Percentiles rank a stretch among this genome's conserved stretches.
These are phyloP conservation scores for Seriola dumerili DNA, from an alignment of 2,113 vertebrate species.

Conservation along the genomic window DNA sequence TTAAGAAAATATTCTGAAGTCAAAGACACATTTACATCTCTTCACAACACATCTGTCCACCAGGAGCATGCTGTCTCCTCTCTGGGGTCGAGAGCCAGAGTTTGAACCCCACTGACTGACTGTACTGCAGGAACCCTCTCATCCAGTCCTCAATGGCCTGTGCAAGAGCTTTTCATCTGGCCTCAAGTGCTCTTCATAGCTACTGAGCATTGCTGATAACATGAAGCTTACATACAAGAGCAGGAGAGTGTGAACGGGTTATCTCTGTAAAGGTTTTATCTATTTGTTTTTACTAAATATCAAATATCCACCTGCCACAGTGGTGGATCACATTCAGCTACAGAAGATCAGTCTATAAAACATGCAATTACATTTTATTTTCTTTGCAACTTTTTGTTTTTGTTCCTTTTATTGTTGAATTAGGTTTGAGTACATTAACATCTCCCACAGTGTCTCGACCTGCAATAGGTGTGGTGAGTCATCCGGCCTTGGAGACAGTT, in stretches of 20 bases:
- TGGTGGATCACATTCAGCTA: constrained; percentile 7
- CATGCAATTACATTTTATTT: neutral
- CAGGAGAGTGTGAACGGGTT: neutral
- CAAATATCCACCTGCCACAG: constrained; percentile 13
- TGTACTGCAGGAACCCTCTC: constrained; percentile 4
- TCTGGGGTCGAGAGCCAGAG: neutral
- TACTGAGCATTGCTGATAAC: constrained; percentile 24
- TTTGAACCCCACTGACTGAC: constrained; percentile 14
- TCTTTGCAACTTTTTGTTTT: neutral
- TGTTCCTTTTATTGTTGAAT: neutral
- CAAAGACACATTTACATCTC: neutral
- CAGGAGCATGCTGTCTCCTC: neutral
- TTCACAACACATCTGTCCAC: neutral
- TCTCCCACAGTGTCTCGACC: neutral
- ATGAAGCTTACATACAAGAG: constrained; percentile 7
- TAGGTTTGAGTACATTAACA: neutral
- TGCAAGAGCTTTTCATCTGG: constrained; percentile 51
- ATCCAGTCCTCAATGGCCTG: constrained; percentile 34
- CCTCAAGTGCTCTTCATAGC: constrained; percentile 42
- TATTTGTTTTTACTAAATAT: constrained; percentile 15
- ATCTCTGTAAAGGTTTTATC: neutral
- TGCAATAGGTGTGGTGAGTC: neutral
- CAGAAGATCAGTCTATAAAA: neutral
- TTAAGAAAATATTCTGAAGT: neutral
- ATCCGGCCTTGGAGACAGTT: neutral